Base-by-base conservation (phyloP, 2,113 vertebrate genomes). In the Tupaia tana region DNA sequence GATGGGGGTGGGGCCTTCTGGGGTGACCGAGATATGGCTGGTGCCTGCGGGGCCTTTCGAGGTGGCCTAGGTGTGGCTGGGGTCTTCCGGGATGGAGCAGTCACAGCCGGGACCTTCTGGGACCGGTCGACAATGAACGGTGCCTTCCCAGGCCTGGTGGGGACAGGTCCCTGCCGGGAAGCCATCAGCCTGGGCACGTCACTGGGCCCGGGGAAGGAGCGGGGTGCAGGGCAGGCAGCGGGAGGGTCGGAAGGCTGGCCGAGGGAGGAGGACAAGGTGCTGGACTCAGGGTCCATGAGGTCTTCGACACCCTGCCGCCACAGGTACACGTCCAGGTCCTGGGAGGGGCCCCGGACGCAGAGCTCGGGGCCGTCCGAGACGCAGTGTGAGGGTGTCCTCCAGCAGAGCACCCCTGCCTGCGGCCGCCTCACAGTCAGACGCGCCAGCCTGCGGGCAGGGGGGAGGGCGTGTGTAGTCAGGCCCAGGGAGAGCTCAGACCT, bases 361-460 rank as follows among this genome's bases (percentile, higher is more conserved):
- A 10, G 7, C 0, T 52, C 16, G 0, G 2, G 2, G 10, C 10
- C 9, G 10, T 22, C 22, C 0, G 75, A 86, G 22, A 91, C 0
- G 10, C 91, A 84, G 15, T 1, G 6, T 0, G 70, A 7, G 0
- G 86, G 86, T 6, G 86, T 83, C 86, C 86, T 90, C 69, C 1
- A 71, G 7, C 19, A 90, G 24, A 8, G 11, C 5, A 2, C 27
- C 34, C 2, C 1, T 29, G 56, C 29, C 22, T 0, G 14, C 3
- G 2, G 34, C 19, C 1, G 0, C 29, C 0, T 86, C 79, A 2
- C 64, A 66, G 1, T 85, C 66, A 14, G 84, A 27, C 0, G 2
- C 8, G 61, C 0, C 1, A 4, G 7, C 12, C 96, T 97, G 64
- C 4, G 2, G n/a, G 18, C 4, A 24, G 22, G 63, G 9, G 52